Evolutionary conservation across 2,888 invertebrate species (phyloP).

Genomic region (Hybos culiciformis): DNA sequence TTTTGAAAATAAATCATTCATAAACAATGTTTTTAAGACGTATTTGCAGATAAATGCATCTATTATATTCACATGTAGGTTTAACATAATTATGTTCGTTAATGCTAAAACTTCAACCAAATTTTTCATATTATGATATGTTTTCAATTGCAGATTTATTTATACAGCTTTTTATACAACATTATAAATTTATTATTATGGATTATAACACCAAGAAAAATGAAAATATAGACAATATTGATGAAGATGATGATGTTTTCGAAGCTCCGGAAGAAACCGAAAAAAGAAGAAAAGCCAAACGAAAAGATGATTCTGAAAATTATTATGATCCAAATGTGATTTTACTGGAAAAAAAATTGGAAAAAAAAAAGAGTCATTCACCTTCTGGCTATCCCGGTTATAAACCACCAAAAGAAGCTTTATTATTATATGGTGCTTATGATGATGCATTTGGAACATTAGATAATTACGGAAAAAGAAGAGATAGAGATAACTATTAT

Average conservation of each 20-base stretch:
- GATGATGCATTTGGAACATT: constrained; percentile 8
- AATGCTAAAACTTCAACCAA: too few relatives aligned
- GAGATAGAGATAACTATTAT: constrained; percentile 17
- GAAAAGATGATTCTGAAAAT: constrained; percentile 19
- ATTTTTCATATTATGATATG: too few relatives aligned
- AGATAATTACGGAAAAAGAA: constrained; percentile 6
- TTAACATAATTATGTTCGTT: too few relatives aligned
- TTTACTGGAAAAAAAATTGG: not conserved
- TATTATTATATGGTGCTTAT: constrained; percentile 39
- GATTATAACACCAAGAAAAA: too few relatives aligned
- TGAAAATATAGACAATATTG: not conserved
- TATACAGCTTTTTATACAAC: too few relatives aligned
- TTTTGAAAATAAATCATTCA: too few relatives aligned
- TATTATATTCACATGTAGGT: too few relatives aligned
- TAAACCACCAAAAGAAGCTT: constrained; percentile 55
- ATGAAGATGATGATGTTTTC: constrained; percentile 57
- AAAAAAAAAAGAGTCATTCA: constrained; percentile 41
- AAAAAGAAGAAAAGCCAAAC: constrained; percentile 26
- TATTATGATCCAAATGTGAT: constrained; percentile 11
- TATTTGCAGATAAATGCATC: too few relatives aligned
- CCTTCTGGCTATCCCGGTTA: constrained; percentile 72
- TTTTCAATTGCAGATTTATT: too few relatives aligned
- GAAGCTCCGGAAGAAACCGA: constrained; percentile 44
- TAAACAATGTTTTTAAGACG: too few relatives aligned
- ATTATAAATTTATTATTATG: too few relatives aligned